These are phyloP conservation scores for Ursus arctos DNA, from an alignment of 2,113 vertebrate genomes.

Conservation along the genomic window DNA sequence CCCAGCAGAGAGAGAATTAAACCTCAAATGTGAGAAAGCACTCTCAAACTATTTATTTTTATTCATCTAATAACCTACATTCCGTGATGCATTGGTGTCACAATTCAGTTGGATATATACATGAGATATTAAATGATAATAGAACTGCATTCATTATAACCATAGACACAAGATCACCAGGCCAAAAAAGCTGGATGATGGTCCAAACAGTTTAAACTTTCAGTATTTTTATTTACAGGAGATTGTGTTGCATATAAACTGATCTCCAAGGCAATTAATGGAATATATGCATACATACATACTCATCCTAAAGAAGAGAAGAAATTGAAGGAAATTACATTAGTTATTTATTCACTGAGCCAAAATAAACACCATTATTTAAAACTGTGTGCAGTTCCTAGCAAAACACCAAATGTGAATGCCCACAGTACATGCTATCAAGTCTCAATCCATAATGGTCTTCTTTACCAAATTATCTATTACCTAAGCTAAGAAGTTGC, in stretches of 20 bases:
- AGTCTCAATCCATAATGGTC: background rate
- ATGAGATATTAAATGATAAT: conserved; percentile 48
- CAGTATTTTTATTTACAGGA: conserved; percentile 53
- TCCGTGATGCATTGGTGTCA: conserved; percentile 25
- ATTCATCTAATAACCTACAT: conserved; percentile 59
- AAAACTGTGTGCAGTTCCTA: background rate
- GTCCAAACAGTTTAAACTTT: conserved; percentile 18
- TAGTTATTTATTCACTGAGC: background rate
- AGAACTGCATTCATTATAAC: conserved; percentile 25
- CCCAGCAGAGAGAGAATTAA: conserved; percentile 74
- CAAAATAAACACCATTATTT: conserved; percentile 2
- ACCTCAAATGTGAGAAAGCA: conserved; percentile 66
- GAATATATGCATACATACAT: background rate
- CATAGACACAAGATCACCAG: background rate
- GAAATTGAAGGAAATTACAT: background rate
- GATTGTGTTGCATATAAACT: background rate
- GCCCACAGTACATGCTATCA: background rate
- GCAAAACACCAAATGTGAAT: background rate
- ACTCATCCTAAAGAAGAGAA: background rate
- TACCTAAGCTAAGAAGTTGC: conserved; percentile 14
- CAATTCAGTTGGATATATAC: conserved; percentile 20
- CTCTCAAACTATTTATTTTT: conserved; percentile 59
- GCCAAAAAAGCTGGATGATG: background rate
- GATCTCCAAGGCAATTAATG: background rate
- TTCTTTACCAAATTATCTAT: conserved; percentile 18